Percentiles rank a stretch among this genome's conserved stretches.
Evolutionary conservation across 53 echinoderm and acorn worm genomes (phyloP).

Genomic region (Hippasteria phrygiana): DNA sequence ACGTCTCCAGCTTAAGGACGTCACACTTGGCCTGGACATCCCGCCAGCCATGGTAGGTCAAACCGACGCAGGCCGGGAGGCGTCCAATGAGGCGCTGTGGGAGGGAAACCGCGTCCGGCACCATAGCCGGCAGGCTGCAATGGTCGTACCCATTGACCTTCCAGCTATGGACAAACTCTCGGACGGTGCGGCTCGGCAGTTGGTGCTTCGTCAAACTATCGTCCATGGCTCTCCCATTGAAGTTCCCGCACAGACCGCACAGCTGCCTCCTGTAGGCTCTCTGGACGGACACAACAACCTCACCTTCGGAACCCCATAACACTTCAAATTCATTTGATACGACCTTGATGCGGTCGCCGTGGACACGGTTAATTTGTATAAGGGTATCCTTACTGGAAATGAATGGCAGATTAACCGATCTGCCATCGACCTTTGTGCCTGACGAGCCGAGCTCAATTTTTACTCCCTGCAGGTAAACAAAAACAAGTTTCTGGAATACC

Average conservation of each 20-base stretch:
- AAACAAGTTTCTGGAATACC: slow-evolving; percentile 2
- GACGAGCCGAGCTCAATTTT: slow-evolving; percentile 46
- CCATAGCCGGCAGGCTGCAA: neutral
- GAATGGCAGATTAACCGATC: slow-evolving; percentile 63
- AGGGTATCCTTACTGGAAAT: slow-evolving; percentile 5
- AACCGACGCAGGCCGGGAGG: slow-evolving; percentile 32
- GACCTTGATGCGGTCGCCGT: slow-evolving; percentile 10
- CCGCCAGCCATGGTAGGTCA: slow-evolving; percentile 55
- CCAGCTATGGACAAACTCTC: slow-evolving; percentile 84
- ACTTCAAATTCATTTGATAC: slow-evolving; percentile 68
- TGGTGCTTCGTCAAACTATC: slow-evolving; percentile 77
- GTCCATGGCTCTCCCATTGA: slow-evolving; percentile 72
- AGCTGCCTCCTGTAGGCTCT: slow-evolving; percentile 20
- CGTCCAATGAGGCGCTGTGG: neutral
- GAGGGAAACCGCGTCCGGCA: slow-evolving; percentile 2
- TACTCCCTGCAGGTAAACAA: slow-evolving; percentile 53
- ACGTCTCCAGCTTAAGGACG: slow-evolving; percentile 27
- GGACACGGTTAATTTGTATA: slow-evolving; percentile 36
- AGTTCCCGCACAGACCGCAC: slow-evolving; percentile 81
- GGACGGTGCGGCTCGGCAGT: slow-evolving; percentile 58
- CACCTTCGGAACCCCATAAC: slow-evolving; percentile 39
- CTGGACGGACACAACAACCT: slow-evolving; percentile 47
- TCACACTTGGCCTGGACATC: slow-evolving; percentile 58
- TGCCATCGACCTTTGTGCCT: slow-evolving; percentile 48
- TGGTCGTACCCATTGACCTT: slow-evolving; percentile 82